Conservation (phyloP, 2,888 invertebrate species). For the Epirrhoe tristata region DNA sequence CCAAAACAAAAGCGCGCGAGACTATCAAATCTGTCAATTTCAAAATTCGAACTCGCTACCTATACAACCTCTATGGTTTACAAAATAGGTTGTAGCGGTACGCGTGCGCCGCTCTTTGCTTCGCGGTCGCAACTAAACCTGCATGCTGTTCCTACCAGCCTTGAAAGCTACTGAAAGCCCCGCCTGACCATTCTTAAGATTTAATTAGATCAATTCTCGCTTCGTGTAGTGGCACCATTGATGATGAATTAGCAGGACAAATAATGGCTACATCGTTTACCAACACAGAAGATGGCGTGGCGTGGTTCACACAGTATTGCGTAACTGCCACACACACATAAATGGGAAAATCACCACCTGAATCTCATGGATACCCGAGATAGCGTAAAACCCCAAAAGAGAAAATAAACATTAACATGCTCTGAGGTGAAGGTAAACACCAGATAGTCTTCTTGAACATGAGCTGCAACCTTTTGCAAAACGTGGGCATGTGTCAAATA, state of each 20-base stretch:
- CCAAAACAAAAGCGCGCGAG: slow-evolving; percentile 62
- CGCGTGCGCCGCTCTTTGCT: slow-evolving; percentile 72
- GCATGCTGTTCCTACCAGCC: slow-evolving; percentile 60
- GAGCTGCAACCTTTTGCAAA: no score
- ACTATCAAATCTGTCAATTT: slow-evolving; percentile 51
- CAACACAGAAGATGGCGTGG: neutral
- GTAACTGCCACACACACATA: no score
- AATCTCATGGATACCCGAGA: no score
- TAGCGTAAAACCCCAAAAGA: no score
- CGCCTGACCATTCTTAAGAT: slow-evolving; percentile 52
- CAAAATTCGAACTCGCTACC: slow-evolving; percentile 60
- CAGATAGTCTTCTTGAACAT: no score
- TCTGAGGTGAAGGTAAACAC: no score
- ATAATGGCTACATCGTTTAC: neutral
- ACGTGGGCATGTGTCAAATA: no score
- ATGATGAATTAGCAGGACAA: slow-evolving; percentile 29
- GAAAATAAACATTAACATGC: no score
- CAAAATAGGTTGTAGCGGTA: slow-evolving; percentile 73
- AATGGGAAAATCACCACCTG: no score
- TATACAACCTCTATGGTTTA: slow-evolving; percentile 72
- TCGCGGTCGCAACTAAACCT: slow-evolving; percentile 69
- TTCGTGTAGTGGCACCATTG: slow-evolving; percentile 40
- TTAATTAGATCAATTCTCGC: slow-evolving; percentile 45
- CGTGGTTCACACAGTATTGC: no score
- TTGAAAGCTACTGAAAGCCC: slow-evolving; percentile 78